A percentile compares a stretch with the other conserved stretches of the same genome.
phyloP scores from a whole-genome alignment of 92 coral and sea anemone genomes.

The Epizoanthus scotinus region DNA sequence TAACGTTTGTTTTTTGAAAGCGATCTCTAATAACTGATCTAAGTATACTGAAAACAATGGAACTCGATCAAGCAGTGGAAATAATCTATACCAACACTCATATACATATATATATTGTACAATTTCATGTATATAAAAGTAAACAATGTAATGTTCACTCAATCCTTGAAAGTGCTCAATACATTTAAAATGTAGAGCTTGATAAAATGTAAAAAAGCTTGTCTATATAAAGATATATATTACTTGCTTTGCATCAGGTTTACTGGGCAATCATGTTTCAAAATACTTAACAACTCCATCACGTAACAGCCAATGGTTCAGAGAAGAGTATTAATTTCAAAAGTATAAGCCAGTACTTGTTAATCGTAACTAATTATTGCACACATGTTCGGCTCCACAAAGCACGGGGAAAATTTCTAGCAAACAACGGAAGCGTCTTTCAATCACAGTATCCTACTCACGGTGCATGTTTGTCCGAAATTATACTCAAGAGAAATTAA shows the following conservation, averaged over 20 bases:
- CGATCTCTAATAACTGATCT: neutral
- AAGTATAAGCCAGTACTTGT: neutral
- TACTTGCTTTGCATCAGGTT: too few species aligned
- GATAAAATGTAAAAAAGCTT: too few species aligned
- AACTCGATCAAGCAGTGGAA: too few species aligned
- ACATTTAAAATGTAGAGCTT: too few species aligned
- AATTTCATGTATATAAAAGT: too few species aligned
- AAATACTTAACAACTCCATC: too few species aligned
- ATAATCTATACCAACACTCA: too few species aligned
- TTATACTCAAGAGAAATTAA: slow-evolving; percentile 5
- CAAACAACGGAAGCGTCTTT: slow-evolving; percentile 5
- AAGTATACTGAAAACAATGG: neutral
- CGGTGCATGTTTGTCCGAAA: neutral
- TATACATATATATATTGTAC: too few species aligned
- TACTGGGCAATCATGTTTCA: too few species aligned
- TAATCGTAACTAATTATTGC: neutral
- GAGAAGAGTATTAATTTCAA: neutral
- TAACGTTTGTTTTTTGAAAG: neutral
- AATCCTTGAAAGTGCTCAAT: too few species aligned
- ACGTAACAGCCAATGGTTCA: neutral
- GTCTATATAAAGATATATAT: too few species aligned
- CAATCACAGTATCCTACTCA: neutral
- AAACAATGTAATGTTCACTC: too few species aligned
- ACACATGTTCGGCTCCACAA: neutral
- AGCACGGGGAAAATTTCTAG: neutral